Evolutionary conservation across 2,888 invertebrate species (phyloP), one percentile per base, ranked within the genome.

Genomic region (Onthophagus sagittarius): DNA sequence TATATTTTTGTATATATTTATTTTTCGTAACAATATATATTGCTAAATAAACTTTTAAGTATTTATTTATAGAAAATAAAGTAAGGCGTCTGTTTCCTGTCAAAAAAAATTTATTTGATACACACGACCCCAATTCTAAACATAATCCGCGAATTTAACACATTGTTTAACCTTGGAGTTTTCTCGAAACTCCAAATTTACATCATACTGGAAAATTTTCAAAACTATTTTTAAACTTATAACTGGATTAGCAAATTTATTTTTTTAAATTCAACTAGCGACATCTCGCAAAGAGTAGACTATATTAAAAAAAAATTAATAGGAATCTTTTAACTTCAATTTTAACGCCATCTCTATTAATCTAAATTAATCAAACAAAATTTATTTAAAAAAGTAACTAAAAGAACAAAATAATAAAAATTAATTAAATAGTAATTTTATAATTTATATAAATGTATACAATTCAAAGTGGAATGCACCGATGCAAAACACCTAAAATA

Each of bases 1-100:
- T 72, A 63, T 65, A 72, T 65, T 72, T 72, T 72, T 65, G 72
- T 72, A 72, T 64, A 32, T 53, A 53, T 53, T 53, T 53, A 53
- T 53, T 53, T 53, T 53, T 53, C 39, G 39, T 53, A 53, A 53
- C 39, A 53, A 53, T 53, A 53, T 53, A 53, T 53, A 53, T 53
- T 53, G 6, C 11, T 53, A 53, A 23, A 23, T 23, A 23, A 23
- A 23, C 23, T 23, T 23, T 11, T 2, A 53, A 53, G 2, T 4
- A 53, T 53, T 53, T 53, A 53, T 53, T 53, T 53, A 53, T 53
- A 53, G 5, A 53, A 9, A 53, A 53, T 11, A 53, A 53, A 53
- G 1, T 1, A 7, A 53, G 6, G 5, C 39, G 5, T 23, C 23
- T 3, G 23, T 23, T 23, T 23, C 23, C 23, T 23, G 23, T 23